Evolutionary conservation across 1,140 invertebrate genomes (phyloP).

Genomic region (Eupristina koningsbergeri): DNA sequence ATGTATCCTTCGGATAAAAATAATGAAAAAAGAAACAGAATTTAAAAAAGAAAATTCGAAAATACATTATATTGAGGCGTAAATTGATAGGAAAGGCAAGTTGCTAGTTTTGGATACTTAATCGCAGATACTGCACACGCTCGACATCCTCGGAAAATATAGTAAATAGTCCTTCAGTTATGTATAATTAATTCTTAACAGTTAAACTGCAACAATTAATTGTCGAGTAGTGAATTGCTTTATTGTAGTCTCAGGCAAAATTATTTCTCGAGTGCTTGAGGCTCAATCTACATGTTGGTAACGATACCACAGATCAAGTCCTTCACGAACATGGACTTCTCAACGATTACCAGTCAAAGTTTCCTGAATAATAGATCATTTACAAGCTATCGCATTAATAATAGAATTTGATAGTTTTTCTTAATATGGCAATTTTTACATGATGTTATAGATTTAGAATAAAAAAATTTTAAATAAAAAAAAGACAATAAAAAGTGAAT

Average conservation of each 20-base stretch:
- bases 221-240: slow-evolving; percentile 42
- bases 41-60: neutral
- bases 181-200: neutral
- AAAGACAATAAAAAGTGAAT: no score
- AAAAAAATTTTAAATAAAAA: no score
- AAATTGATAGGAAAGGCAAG: neutral
- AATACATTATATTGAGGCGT: neutral
- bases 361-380: no score
- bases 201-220: slow-evolving; percentile 37
- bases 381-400: no score
- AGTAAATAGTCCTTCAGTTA: neutral
- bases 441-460: no score
- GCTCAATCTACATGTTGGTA: slow-evolving; percentile 44
- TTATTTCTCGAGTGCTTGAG: slow-evolving; percentile 46
- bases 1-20: neutral
- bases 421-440: no score
- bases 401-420: no score
- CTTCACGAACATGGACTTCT: neutral
- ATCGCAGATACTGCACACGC: neutral
- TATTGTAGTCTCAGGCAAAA: slow-evolving; percentile 15
- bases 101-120: neutral
- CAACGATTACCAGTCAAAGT: no score
- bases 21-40: no score
- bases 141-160: no score
- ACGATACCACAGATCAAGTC: neutral